Conservation (phyloP, 2,113 vertebrate genomes). For the Procavia capensis region DNA sequence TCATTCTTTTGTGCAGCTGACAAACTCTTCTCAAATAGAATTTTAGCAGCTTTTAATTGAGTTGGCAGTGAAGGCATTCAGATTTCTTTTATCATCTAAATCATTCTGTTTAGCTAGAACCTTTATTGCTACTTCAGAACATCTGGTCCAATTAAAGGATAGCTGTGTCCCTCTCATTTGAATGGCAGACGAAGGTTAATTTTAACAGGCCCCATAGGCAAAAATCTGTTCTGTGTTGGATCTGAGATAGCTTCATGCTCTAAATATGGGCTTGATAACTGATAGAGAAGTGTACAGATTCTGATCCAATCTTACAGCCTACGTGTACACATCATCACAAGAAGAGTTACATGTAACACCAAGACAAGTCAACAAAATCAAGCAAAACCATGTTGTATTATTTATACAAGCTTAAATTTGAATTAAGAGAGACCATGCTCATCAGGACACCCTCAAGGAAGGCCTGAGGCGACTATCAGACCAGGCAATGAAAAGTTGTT, state of each 20-base stretch:
- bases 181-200: conserved; percentile 78
- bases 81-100: conserved; percentile 76
- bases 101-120: conserved; percentile 73
- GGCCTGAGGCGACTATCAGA: neutral
- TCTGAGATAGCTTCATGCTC: conserved; percentile 30
- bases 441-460: neutral
- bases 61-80: conserved; percentile 56
- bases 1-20: conserved; percentile 57
- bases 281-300: conserved; percentile 34
- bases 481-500: neutral
- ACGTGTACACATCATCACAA: neutral
- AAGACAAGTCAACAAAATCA: neutral
- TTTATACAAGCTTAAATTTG: neutral
- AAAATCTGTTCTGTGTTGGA: conserved; percentile 69
- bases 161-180: conserved; percentile 61
- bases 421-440: neutral
- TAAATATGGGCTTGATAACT: conserved; percentile 46
- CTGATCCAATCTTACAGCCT: neutral
- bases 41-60: conserved; percentile 69
- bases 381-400: neutral
- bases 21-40: conserved; percentile 68
- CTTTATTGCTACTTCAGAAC: conserved; percentile 72
- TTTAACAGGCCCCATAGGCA: conserved; percentile 67
- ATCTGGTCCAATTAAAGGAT: conserved; percentile 78
- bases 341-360: neutral